These are phyloP conservation scores for Daboia siamensis DNA, from an alignment of 2,113 vertebrate species.

Conservation along the genomic window DNA sequence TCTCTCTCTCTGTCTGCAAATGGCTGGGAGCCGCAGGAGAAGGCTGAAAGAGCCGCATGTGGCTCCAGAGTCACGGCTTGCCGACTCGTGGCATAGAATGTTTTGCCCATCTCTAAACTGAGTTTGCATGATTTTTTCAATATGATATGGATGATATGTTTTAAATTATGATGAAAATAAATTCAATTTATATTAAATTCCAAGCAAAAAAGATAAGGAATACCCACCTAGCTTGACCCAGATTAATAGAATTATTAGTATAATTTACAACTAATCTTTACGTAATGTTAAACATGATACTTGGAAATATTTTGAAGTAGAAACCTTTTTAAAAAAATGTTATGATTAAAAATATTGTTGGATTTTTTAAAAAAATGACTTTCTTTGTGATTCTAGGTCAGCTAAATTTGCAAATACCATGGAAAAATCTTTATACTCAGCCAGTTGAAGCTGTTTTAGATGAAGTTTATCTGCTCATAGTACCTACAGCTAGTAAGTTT, in stretches of 20 bases:
- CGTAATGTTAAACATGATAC: background rate
- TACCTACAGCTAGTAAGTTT: constrained; percentile 91
- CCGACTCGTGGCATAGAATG: background rate
- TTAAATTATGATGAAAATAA: background rate
- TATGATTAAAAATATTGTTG: background rate
- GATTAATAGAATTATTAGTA: background rate
- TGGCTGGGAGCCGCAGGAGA: no score
- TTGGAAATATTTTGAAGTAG: background rate
- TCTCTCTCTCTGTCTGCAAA: no score
- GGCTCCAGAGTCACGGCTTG: no score
- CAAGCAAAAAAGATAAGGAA: background rate
- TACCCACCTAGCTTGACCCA: background rate
- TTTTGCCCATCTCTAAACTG: background rate
- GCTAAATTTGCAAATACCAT: constrained; percentile 90
- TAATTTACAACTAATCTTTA: background rate
- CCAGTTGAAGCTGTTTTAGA: constrained; percentile 92
- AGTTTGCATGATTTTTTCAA: background rate
- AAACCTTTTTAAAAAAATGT: background rate
- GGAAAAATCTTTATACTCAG: constrained; percentile 95
- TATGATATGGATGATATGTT: background rate
- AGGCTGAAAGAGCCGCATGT: no score
- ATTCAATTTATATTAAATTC: background rate
- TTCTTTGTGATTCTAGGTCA: constrained; percentile 72
- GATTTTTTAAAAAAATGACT: background rate
- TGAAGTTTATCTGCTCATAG: constrained; percentile 92